Conservation (phyloP, 2,888 invertebrate genomes). For the Punctoribates punctum region DNA sequence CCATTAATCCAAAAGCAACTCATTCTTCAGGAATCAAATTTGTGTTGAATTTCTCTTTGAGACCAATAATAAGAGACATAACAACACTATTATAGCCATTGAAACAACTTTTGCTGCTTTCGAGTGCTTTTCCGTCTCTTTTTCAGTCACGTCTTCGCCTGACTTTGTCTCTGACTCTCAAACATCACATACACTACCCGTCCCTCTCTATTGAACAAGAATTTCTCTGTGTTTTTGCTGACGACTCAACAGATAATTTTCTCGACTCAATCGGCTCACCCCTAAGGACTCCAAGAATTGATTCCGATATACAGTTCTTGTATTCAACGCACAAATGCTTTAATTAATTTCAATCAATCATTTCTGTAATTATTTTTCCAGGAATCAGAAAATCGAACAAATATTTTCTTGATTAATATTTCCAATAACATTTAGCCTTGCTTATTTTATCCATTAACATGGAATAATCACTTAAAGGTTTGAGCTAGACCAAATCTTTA, state of each 20-base stretch:
- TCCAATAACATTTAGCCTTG: too few species aligned
- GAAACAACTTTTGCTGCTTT: not conserved
- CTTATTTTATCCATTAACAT: too few species aligned
- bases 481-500: too few species aligned
- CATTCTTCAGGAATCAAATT: slow-evolving; percentile 2
- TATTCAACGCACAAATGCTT: too few species aligned
- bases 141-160: not conserved
- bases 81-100: slow-evolving; percentile 9
- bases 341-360: too few species aligned
- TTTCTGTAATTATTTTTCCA: too few species aligned
- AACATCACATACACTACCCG: not conserved
- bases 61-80: not conserved
- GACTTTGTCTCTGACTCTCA: not conserved
- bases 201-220: not conserved
- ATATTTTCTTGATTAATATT: too few species aligned
- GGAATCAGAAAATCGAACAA: too few species aligned
- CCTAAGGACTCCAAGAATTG: not conserved
- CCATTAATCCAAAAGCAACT: not conserved
- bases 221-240: not conserved
- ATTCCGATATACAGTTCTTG: not conserved
- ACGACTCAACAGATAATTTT: not conserved
- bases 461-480: too few species aligned
- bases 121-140: not conserved
- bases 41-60: not conserved
- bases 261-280: not conserved